phyloP scores from a whole-genome alignment of 1,140 invertebrate genomes.

The Procambarus clarkii region DNA sequence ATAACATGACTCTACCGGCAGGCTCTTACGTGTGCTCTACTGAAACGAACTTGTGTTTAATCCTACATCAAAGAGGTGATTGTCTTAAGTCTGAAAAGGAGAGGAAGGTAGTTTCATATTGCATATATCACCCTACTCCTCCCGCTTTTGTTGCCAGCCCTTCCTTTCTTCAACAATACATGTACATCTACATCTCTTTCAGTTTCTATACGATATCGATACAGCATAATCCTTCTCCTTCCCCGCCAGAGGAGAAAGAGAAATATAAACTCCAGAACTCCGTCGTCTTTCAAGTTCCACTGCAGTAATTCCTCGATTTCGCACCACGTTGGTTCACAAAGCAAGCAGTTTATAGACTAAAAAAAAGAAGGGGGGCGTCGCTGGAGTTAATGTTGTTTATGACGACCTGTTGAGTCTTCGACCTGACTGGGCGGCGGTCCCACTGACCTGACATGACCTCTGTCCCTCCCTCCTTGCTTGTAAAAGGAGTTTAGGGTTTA shows the following conservation, averaged over 20 bases:
- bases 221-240: neutral
- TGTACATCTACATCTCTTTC: too few species aligned
- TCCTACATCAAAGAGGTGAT: conserved; percentile 45
- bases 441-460: conserved; percentile 24
- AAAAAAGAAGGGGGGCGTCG: neutral
- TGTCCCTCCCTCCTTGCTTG: conserved; percentile 16
- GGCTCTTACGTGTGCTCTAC: too few species aligned
- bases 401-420: neutral
- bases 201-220: neutral
- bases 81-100: neutral
- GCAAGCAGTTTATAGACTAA: too few species aligned
- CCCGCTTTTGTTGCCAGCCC: neutral
- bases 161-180: too few species aligned
- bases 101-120: conserved; percentile 3
- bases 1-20: too few species aligned
- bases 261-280: neutral
- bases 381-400: neutral
- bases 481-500: conserved; percentile 3
- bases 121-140: conserved; percentile 3
- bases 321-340: neutral
- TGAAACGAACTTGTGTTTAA: neutral
- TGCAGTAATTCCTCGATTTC: too few species aligned
- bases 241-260: too few species aligned
- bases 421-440: neutral
- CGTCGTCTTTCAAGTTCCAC: neutral